phyloP scores from a whole-genome alignment of 2,113 vertebrate genomes.

The Scolopax mira region DNA sequence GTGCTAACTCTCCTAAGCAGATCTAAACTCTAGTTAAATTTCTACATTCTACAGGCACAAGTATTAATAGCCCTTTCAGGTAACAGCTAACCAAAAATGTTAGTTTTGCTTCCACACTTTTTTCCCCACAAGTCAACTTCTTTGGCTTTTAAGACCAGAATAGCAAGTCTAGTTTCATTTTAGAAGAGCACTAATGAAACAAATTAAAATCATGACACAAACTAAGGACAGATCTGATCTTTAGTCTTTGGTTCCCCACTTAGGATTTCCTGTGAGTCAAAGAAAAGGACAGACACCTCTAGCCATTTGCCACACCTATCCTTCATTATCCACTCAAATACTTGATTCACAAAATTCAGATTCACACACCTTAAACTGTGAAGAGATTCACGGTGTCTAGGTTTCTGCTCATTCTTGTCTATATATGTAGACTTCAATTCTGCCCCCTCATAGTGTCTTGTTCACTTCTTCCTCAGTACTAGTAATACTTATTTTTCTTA shows the following conservation, averaged over 20 bases:
- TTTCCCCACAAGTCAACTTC: neutral
- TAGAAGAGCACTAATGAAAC: neutral
- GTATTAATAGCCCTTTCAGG: neutral
- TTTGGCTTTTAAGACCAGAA: neutral
- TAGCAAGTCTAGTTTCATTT: neutral
- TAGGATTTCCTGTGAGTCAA: neutral
- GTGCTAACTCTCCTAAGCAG: neutral
- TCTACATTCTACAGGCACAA: neutral
- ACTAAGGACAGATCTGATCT: neutral
- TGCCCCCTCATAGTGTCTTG: neutral
- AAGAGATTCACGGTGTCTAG: neutral
- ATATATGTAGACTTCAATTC: neutral
- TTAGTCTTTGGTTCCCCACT: neutral
- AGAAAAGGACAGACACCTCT: neutral
- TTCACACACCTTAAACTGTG: neutral
- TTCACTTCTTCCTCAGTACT: neutral
- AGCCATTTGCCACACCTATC: neutral
- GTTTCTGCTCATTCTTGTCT: neutral
- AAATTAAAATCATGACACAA: neutral
- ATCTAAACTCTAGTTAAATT: neutral
- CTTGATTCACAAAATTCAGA: neutral
- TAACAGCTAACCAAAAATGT: neutral
- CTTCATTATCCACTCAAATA: neutral
- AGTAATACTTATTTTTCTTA: neutral
- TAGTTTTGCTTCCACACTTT: neutral